Evolutionary conservation across 1,140 invertebrate species (phyloP), one percentile per base, ranked within the genome.

Genomic region (Hydropsyche tenuis): DNA sequence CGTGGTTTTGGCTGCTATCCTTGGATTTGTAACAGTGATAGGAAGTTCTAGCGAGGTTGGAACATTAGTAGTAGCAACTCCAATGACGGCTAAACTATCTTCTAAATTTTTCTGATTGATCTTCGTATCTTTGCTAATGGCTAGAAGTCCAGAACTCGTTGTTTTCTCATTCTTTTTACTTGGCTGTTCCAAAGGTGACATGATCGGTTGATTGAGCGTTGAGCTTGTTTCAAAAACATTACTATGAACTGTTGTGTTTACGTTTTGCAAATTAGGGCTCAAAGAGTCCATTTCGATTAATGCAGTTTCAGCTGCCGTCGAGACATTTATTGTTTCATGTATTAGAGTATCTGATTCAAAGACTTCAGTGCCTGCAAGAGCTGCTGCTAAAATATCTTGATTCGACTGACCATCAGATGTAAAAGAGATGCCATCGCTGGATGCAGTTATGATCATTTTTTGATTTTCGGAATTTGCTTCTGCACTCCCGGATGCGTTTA

Each of bases 111-210:
- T 82, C 77, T 73, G 83, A 79, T 80, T 87, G 85, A 73, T 80
- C 84, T 11, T 85, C 0, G 87, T 79, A 42, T 85, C 85, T 20
- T 86, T 81, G 0, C 86, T 82, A 11, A 86, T 82, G 42, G 83
- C 83, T 14, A 83, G 77, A 12, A 85, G 80, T 14, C 78, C 78
- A 30, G 79, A 80, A 16, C 80, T 68, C 43, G 77, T 75, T 1
- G 82, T 79, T 53, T 86, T 85, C 14, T 85, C 82, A 27, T 81
- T 80, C 11, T 86, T 83, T 70, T 85, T 88, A 22, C 87, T 88
- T 0, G 92, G 91, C 4, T 90, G 86, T 80, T 93, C 92, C 11
- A 92, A 80, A 0, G 92, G 90, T 0, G 91, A 91, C 92, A 93
- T 93, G 7, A 93, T 93, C 0, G 92, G 91, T 79, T 92, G 91